Conservation (phyloP, 1,140 invertebrate genomes). For the Tetraneura akinire region DNA sequence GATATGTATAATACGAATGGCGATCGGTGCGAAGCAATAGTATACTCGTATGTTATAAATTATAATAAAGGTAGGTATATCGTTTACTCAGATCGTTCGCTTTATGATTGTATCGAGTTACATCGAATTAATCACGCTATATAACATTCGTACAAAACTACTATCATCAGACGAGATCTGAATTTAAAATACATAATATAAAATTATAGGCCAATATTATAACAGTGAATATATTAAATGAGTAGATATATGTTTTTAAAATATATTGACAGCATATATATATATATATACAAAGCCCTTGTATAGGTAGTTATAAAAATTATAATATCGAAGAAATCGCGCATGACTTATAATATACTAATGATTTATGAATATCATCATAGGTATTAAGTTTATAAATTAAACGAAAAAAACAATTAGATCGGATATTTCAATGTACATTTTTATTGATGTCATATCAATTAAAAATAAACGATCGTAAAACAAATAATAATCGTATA, state of each 20-base stretch:
- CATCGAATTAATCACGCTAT: background rate
- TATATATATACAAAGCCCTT: background rate
- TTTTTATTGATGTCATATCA: conserved; percentile 17
- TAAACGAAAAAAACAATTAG: conserved; percentile 10
- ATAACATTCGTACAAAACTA: background rate
- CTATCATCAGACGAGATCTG: background rate
- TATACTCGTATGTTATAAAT: no score
- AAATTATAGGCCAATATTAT: background rate
- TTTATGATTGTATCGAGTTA: background rate
- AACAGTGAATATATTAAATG: background rate
- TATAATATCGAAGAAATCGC: no score
- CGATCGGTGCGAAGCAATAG: background rate
- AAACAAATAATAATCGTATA: conserved; percentile 18
- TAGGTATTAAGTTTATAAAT: background rate
- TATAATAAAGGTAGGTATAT: background rate
- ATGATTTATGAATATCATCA: no score
- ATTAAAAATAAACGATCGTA: conserved; percentile 30
- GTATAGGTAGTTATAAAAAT: no score
- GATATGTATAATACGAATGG: no score
- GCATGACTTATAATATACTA: no score
- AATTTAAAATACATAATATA: background rate
- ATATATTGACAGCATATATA: background rate
- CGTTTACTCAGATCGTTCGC: background rate
- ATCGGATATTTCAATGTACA: background rate
- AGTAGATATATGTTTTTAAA: background rate